A percentile compares a stretch with the other conserved stretches of the same genome.
phyloP scores from a whole-genome alignment of 2,888 invertebrate species.

The Epistrophe eligans region DNA sequence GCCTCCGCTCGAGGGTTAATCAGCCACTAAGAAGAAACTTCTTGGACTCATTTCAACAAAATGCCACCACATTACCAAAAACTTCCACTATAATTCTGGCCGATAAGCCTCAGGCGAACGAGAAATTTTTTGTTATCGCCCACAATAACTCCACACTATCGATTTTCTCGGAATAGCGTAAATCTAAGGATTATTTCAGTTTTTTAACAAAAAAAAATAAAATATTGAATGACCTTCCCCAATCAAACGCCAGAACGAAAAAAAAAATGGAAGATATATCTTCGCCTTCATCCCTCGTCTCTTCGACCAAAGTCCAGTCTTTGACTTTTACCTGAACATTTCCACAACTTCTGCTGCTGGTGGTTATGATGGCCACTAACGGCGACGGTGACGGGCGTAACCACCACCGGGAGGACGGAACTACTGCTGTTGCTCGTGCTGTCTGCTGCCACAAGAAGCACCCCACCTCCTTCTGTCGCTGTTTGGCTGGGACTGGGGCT shows the following conservation, averaged over 20 bases:
- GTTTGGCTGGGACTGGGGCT: constrained; percentile 85
- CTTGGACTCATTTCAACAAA: neutral
- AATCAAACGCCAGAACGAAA: constrained; percentile 14
- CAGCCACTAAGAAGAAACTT: neutral
- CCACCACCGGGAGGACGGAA: constrained; percentile 77
- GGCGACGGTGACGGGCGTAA: constrained; percentile 33
- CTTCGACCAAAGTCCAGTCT: neutral
- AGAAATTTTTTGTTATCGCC: neutral
- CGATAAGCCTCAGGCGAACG: neutral
- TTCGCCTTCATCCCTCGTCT: neutral
- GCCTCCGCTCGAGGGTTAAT: constrained; percentile 1
- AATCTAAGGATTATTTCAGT: neutral
- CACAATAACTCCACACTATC: constrained; percentile 34
- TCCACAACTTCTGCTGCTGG: constrained; percentile 76
- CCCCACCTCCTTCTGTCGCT: constrained; percentile 78
- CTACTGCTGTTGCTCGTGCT: constrained; percentile 79
- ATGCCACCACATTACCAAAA: neutral
- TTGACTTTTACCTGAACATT: constrained; percentile 77
- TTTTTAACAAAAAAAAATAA: neutral
- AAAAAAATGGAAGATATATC: neutral
- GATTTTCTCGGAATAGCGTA: constrained; percentile 53
- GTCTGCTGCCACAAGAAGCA: constrained; percentile 36
- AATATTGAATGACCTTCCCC: constrained; percentile 62
- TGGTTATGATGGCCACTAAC: constrained; percentile 35
- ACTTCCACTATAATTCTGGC: neutral